phyloP scores from a whole-genome alignment of 2,888 invertebrate genomes.

The Deroplatys truncata region DNA sequence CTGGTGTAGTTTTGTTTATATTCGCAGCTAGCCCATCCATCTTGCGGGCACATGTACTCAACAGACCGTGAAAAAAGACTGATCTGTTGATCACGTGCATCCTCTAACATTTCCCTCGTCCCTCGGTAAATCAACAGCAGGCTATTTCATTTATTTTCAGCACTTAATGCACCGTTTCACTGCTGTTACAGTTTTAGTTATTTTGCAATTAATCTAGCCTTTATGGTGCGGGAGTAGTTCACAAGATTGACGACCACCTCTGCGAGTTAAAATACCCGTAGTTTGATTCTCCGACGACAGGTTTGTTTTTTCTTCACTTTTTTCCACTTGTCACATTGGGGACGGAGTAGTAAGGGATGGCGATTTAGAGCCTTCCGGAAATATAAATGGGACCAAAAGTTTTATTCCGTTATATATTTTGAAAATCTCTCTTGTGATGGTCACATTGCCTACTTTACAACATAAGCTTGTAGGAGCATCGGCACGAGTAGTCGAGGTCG shows the following conservation, averaged over 20 bases:
- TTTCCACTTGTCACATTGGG: too few species aligned
- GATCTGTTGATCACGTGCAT: background rate
- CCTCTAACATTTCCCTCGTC: background rate
- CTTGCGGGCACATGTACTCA: background rate
- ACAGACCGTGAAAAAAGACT: background rate
- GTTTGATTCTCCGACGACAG: background rate
- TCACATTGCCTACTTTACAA: too few species aligned
- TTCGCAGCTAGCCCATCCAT: background rate
- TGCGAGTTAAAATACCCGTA: background rate
- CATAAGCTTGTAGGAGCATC: too few species aligned
- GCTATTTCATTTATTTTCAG: background rate
- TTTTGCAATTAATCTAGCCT: background rate
- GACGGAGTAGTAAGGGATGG: too few species aligned
- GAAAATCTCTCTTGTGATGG: too few species aligned
- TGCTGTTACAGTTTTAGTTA: background rate
- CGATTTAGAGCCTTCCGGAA: too few species aligned
- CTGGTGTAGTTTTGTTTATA: background rate
- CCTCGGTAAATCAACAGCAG: background rate
- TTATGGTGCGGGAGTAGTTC: background rate
- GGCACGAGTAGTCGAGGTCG: too few species aligned
- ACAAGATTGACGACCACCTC: background rate
- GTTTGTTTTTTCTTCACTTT: background rate
- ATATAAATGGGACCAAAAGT: too few species aligned
- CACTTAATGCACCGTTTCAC: background rate
- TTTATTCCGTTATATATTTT: too few species aligned